Base-by-base conservation (phyloP, 2,113 vertebrate genomes). In the Aramus guarauna region DNA sequence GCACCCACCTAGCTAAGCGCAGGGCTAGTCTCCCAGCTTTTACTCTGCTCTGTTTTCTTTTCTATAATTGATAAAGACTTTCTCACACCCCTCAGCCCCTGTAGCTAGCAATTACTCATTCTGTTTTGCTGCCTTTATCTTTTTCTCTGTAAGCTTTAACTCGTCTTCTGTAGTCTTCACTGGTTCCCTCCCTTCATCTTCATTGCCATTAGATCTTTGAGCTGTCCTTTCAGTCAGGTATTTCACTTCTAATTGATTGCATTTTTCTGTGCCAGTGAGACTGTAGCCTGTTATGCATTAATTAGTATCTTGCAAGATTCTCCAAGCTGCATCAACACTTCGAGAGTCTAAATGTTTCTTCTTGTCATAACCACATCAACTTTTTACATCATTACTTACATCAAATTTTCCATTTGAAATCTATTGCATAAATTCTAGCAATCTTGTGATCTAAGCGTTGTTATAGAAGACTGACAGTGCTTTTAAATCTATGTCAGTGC, bases 41-140 rank as follows among this genome's bases (percentile, higher is more conserved):
- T 71, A 5, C 37, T 82, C 50, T 73, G 22, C 50, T 72, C 27
- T 59, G 13, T 93, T 94, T 94, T 87, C 59, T 74, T 74, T 92
- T 87, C 74, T 86, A 9, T 79, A 92, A 92, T 34, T 94, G 68
- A 91, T 79, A 82, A 95, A 96, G 59, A 37, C 58, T 92, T 96
- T 87, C 59, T 96, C 30, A 69, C 43, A 72, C 34, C 8, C 39
- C 26, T 55, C 83, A 85, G 32, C 7, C n/a, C 32, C 43, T 86
- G 50, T 66, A 89, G 68, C 34, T 88, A 90, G 66, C 53, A 94
- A 96, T 97, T 96, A 91, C 50, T 94, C 78, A 88, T 94, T 94
- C 68, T 92, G 24, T 67, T 97, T 95, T 91, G 23, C 41, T 95
- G 55, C 37, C 79, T 91, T 90, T 77, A 74, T 91, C 8, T 90